These are phyloP conservation scores for Lypha dubia DNA, from an alignment of 2,888 invertebrate species.

Conservation along the genomic window DNA sequence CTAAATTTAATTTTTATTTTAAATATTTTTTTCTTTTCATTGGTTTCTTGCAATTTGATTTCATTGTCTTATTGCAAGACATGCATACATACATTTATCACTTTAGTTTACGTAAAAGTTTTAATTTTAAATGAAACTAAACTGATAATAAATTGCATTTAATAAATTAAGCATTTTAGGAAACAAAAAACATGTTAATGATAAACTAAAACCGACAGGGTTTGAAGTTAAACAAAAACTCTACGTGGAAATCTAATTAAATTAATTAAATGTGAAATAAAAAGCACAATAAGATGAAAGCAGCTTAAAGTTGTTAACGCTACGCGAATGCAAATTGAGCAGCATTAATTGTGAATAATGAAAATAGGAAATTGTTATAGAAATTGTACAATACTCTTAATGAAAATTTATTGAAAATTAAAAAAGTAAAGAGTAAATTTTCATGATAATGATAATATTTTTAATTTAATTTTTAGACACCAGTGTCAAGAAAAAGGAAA, in stretches of 20 bases:
- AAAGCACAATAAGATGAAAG: not conserved
- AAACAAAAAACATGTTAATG: constrained; percentile 21
- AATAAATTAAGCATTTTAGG: constrained; percentile 44
- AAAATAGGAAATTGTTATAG: not conserved
- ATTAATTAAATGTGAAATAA: constrained; percentile 2
- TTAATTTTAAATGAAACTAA: not conserved
- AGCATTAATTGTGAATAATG: not conserved
- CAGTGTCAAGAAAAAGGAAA: too few species aligned
- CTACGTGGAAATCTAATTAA: not conserved
- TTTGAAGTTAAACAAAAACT: not conserved
- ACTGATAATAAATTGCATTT: constrained; percentile 26
- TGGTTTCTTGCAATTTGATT: not conserved
- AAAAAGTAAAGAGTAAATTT: too few species aligned
- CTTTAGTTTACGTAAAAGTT: constrained; percentile 1
- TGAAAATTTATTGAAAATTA: too few species aligned
- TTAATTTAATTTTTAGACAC: too few species aligned
- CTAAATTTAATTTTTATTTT: too few species aligned
- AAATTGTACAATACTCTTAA: not conserved
- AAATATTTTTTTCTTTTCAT: not conserved
- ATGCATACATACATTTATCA: not conserved
- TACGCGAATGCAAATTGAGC: not conserved
- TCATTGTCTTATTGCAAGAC: not conserved
- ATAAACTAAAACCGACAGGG: constrained; percentile 2
- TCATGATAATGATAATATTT: too few species aligned
- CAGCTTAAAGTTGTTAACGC: not conserved